Conservation (phyloP, 1,140 invertebrate species). For the Probaryconus sp. region DNA sequence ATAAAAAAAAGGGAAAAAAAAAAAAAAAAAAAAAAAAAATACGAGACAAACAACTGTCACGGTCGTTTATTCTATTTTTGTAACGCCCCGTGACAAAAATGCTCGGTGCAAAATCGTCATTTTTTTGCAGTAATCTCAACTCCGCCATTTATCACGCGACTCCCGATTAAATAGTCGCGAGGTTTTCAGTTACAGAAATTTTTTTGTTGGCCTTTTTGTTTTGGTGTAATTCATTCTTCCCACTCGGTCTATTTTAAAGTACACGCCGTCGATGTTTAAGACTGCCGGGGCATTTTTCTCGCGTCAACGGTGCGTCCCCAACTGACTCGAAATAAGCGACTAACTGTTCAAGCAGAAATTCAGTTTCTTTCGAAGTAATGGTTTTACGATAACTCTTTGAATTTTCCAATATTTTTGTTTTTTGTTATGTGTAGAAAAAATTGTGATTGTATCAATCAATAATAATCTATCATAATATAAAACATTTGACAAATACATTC, state of each 20-base stretch:
- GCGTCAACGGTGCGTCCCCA: background rate
- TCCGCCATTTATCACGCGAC: slow-evolving; percentile 19
- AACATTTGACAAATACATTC: no score
- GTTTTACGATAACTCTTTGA: no score
- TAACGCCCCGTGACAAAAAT: slow-evolving; percentile 3
- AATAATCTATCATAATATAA: no score
- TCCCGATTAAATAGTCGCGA: slow-evolving; percentile 22
- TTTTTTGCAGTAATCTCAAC: background rate
- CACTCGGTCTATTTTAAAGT: slow-evolving; percentile 29
- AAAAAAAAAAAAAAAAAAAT: background rate
- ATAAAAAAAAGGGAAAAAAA: no score
- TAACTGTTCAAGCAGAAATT: no score
- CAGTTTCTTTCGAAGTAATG: no score
- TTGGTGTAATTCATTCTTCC: slow-evolving; percentile 19
- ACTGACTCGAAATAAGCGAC: no score
- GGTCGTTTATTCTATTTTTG: slow-evolving; percentile 26
- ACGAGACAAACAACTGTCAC: slow-evolving; percentile 23
- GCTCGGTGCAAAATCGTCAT: background rate
- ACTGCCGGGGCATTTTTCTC: no score
- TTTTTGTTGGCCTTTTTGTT: slow-evolving; percentile 3
- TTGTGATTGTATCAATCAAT: no score
- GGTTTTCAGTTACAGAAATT: slow-evolving; percentile 6
- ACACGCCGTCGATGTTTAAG: background rate
- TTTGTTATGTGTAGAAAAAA: no score
- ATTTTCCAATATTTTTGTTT: no score